Evolutionary conservation across 1,140 invertebrate species (phyloP).

Genomic region (Polypedilum vanderplanki): DNA sequence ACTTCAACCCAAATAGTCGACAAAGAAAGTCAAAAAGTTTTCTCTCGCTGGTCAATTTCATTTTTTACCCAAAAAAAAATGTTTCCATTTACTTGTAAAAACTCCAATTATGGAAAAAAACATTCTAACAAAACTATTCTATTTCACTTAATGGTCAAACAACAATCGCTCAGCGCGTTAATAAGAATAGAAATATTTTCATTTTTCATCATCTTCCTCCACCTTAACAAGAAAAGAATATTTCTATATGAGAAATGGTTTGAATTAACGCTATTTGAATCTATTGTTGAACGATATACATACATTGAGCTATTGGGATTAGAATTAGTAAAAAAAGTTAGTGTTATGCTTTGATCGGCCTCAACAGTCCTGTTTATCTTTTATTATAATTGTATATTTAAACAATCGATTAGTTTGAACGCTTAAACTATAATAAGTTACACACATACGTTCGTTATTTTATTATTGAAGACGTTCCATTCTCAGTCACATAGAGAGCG

Average conservation of each 20-base stretch:
- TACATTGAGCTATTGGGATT: too few species aligned
- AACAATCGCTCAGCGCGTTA: neutral
- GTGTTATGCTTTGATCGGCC: neutral
- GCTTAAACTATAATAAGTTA: constrained; percentile 20
- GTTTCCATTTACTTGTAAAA: too few species aligned
- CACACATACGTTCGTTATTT: constrained; percentile 7
- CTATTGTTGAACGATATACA: neutral
- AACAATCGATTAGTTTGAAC: constrained; percentile 26
- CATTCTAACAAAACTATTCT: too few species aligned
- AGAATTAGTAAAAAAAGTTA: neutral
- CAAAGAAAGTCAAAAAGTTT: too few species aligned
- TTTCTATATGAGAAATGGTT: constrained; percentile 7
- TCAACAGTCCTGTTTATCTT: constrained; percentile 8
- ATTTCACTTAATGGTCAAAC: neutral
- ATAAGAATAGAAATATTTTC: neutral
- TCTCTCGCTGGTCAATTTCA: too few species aligned
- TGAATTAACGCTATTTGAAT: constrained; percentile 14
- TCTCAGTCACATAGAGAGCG: neutral
- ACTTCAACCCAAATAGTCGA: too few species aligned
- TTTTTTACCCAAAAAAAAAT: too few species aligned
- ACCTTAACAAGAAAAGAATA: neutral
- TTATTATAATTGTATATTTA: constrained; percentile 23
- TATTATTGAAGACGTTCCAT: constrained; percentile 13
- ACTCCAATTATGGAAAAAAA: too few species aligned
- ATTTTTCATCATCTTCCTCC: neutral